Evolutionary conservation across 2,113 vertebrate genomes (phyloP), one percentile per base, ranked within the genome.

Genomic region (Notothenia coriiceps): DNA sequence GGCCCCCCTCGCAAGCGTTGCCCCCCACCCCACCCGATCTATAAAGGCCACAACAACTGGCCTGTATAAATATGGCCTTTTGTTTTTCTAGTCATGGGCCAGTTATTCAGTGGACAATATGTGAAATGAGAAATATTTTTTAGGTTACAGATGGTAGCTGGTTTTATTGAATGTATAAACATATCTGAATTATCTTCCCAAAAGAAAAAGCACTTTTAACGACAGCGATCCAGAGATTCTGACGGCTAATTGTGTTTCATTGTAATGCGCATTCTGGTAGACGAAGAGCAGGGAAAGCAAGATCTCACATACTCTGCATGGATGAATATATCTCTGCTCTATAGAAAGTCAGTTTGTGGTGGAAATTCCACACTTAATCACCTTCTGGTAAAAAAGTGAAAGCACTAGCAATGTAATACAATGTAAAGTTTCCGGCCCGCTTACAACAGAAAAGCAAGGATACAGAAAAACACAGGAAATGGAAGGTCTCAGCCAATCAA

Each of bases 41-140:
- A 77, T 77, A 74, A 40, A 82, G 70, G 74, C 63, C 25, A 54
- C 54, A 61, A 50, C 84, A 77, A 54, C 67, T 86, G 86, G 81
- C 83, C 77, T 68, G 55, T 82, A 44, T 89, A 76, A 84, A 86
- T 60, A 67, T 77, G 46, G 66, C 67, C 55, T 35, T 88, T 90
- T 88, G 74, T 85, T 87, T 83, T 74, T 62, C 59, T 47, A 33
- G 40, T 64, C 49, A 50, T 18, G 22, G 33, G 55, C 22, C 25
- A 56, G 46, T 47, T 9, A 78, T 43, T 52, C 62, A 64, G 4
- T 65, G 35, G 10, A 20, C 60, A 51, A 10, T 35, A 2, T 55
- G 33, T 51, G 25, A 17, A 51, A 14, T 6, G 17, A 43, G 15
- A 40, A 17, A 22, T 20, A 14, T 18, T 0, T n/a, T 52, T 43